These are phyloP conservation scores for Glareola pratincola DNA, from an alignment of 2,113 vertebrate species.

Conservation along the genomic window DNA sequence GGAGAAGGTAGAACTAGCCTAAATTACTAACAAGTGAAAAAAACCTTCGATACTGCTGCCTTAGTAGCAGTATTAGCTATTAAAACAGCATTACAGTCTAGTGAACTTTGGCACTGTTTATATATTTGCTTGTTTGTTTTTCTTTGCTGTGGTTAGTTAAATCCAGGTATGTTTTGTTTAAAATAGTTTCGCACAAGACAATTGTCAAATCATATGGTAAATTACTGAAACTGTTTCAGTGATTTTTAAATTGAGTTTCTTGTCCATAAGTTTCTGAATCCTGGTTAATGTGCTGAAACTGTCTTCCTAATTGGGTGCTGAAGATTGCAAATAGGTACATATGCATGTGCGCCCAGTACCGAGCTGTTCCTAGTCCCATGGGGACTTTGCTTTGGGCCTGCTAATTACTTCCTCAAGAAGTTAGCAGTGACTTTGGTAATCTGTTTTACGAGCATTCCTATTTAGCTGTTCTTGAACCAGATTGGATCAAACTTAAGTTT, in stretches of 20 bases:
- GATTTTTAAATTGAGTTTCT: background rate
- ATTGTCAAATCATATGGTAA: background rate
- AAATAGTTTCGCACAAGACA: background rate
- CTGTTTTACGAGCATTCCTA: rapidly evolving
- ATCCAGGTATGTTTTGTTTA: background rate
- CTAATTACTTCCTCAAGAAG: background rate
- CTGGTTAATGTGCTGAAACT: background rate
- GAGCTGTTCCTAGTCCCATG: background rate
- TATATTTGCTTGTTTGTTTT: background rate
- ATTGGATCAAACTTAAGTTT: background rate
- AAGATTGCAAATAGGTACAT: background rate
- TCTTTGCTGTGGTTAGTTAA: background rate
- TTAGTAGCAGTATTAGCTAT: background rate
- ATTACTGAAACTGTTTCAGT: background rate
- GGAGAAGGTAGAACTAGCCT: background rate
- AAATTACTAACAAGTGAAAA: background rate
- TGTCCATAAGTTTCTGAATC: background rate
- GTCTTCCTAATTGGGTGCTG: background rate
- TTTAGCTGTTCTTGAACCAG: background rate
- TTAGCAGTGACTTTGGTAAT: background rate
- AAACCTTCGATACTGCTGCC: background rate
- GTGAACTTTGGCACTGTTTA: background rate
- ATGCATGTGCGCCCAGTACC: background rate
- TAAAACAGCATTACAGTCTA: background rate
- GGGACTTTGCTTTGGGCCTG: background rate